These are phyloP conservation scores for Aurelia sp. DNA, from an alignment of 30 jellyfish, hydroid and myxozoan genomes.

Conservation along the genomic window DNA sequence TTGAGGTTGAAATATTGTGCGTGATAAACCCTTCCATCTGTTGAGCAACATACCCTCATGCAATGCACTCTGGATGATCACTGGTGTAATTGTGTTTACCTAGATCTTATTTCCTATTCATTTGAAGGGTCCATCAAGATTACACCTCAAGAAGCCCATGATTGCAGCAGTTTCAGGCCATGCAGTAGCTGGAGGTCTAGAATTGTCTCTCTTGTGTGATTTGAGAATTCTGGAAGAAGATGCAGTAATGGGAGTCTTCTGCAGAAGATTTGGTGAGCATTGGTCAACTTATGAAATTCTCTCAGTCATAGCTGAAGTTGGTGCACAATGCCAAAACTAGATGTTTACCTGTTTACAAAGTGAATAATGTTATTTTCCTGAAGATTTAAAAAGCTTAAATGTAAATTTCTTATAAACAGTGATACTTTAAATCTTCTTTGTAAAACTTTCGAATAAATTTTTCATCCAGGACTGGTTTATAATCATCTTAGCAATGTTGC, in stretches of 20 bases:
- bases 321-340: too few relatives aligned
- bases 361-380: too few relatives aligned
- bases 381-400: too few relatives aligned
- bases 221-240: constrained; percentile 66
- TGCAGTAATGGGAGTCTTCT: constrained; percentile 62
- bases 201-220: constrained; percentile 61
- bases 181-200: constrained; percentile 83
- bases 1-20: too few relatives aligned
- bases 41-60: neutral
- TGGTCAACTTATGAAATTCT: neutral
- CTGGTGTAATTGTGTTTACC: too few relatives aligned
- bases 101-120: neutral
- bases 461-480: too few relatives aligned
- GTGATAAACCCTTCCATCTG: neutral
- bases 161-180: constrained; percentile 72
- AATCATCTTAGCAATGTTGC: too few relatives aligned
- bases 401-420: too few relatives aligned
- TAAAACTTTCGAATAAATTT: too few relatives aligned
- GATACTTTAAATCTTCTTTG: too few relatives aligned
- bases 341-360: too few relatives aligned
- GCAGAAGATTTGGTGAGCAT: constrained; percentile 60
- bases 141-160: constrained; percentile 49
- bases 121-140: constrained; percentile 54
- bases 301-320: too few relatives aligned
- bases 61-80: neutral